Conservation (phyloP, 2,797 vertebrate genomes). For the Pseudochirops cupreus region DNA sequence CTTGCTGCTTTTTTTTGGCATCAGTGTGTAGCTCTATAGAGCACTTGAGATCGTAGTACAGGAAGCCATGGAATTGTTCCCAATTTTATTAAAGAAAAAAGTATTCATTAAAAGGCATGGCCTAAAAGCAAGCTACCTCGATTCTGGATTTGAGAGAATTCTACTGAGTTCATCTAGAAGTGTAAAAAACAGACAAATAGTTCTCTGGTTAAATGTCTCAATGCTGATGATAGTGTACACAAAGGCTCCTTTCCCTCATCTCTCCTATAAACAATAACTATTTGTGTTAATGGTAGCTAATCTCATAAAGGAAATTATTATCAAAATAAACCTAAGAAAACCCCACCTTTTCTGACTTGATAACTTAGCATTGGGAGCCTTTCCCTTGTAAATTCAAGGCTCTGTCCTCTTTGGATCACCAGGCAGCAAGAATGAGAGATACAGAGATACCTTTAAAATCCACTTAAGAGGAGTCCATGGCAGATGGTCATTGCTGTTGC, state of each 20-base stretch:
- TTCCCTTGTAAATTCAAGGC: slow-evolving; percentile 47
- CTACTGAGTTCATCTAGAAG: background rate
- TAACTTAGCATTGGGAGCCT: slow-evolving; percentile 23
- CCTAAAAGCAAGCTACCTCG: slow-evolving; percentile 13
- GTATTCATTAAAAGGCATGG: background rate
- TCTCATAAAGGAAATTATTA: slow-evolving; percentile 64
- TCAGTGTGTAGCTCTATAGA: background rate
- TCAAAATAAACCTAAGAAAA: slow-evolving; percentile 64
- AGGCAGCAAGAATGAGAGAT: slow-evolving; percentile 19
- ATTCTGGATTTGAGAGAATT: background rate
- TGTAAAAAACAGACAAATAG: slow-evolving; percentile 6
- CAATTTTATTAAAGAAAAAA: slow-evolving; percentile 14
- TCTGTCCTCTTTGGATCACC: slow-evolving; percentile 29
- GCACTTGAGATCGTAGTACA: background rate
- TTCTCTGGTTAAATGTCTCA: background rate
- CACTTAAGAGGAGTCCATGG: slow-evolving; percentile 23
- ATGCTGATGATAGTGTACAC: background rate
- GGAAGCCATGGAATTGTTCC: background rate
- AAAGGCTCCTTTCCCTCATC: background rate
- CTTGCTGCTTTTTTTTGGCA: background rate
- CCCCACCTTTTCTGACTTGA: slow-evolving; percentile 38
- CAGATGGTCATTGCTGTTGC: slow-evolving; percentile 49
- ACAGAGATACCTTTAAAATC: slow-evolving; percentile 4
- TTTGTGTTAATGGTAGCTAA: slow-evolving; percentile 38
- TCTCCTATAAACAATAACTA: slow-evolving; percentile 10